These are phyloP conservation scores for Tachyglossus aculeatus DNA, from an alignment of 2,797 vertebrate genomes.

Conservation along the genomic window DNA sequence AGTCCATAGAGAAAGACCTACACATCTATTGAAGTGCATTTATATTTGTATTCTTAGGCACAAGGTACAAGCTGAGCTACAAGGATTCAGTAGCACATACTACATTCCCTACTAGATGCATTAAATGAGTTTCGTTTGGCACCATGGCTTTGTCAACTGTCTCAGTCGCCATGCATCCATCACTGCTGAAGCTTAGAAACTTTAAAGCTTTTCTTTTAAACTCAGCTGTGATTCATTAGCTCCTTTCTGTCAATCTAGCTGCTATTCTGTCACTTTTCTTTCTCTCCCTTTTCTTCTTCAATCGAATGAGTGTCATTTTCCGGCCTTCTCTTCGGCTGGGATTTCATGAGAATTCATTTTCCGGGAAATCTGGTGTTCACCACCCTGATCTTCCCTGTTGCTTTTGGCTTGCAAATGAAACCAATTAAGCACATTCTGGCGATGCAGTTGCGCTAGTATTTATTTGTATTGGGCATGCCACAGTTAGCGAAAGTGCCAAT, in stretches of 20 bases:
- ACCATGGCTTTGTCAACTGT: conserved; percentile 65
- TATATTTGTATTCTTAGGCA: conserved; percentile 24
- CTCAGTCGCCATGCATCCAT: conserved; percentile 57
- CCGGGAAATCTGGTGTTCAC: background rate
- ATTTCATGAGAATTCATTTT: conserved; percentile 32
- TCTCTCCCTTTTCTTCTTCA: conserved; percentile 17
- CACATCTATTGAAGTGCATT: no score
- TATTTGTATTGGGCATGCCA: conserved; percentile 66
- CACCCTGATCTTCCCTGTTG: conserved; percentile 58
- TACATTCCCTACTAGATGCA: conserved; percentile 59
- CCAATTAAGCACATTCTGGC: conserved; percentile 65
- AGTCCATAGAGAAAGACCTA: no score
- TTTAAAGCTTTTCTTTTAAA: conserved; percentile 56
- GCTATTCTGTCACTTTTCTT: conserved; percentile 30
- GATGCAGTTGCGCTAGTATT: conserved; percentile 52
- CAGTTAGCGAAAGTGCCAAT: conserved; percentile 43
- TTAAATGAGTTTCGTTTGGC: conserved; percentile 69
- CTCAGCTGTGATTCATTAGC: conserved; percentile 63
- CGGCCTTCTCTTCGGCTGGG: conserved; percentile 29
- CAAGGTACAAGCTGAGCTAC: conserved; percentile 49
- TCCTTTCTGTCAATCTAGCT: conserved; percentile 41
- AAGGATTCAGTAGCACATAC: conserved; percentile 60
- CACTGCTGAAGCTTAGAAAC: conserved; percentile 52
- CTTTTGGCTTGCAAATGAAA: conserved; percentile 68
- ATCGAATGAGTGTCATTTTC: conserved; percentile 22